Evolutionary conservation across 2,113 vertebrate species (phyloP).

Genomic region (Zapornia atra): DNA sequence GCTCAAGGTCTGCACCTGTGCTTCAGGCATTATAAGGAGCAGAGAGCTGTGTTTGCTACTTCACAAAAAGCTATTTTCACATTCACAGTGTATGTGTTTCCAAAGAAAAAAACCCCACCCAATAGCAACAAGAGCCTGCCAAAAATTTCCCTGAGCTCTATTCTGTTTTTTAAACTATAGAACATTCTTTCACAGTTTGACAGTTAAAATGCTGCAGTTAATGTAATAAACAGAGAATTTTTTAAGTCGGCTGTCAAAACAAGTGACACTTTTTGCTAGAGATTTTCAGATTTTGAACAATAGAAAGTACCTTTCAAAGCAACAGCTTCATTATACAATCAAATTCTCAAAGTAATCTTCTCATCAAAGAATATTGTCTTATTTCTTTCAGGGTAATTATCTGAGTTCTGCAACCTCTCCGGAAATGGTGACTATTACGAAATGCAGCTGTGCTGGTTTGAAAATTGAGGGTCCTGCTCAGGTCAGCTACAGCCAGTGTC

Average conservation of each 20-base stretch:
- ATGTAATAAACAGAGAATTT: constrained; percentile 86
- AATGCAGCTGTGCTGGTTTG: constrained; percentile 69
- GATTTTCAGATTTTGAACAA: constrained; percentile 82
- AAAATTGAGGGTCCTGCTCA: constrained; percentile 55
- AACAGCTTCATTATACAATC: constrained; percentile 84
- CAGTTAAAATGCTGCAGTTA: constrained; percentile 85
- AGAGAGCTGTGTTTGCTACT: constrained; percentile 60
- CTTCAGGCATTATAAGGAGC: constrained; percentile 62
- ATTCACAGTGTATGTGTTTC: constrained; percentile 75
- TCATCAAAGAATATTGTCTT: constrained; percentile 84
- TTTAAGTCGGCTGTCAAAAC: constrained; percentile 83
- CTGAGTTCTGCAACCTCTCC: constrained; percentile 71
- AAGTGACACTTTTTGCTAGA: constrained; percentile 81
- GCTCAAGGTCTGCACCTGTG: constrained; percentile 68
- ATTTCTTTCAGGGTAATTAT: constrained; percentile 80
- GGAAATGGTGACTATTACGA: constrained; percentile 69
- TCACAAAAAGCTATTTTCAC: constrained; percentile 77
- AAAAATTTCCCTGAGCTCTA: constrained; percentile 76
- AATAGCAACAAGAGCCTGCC: constrained; percentile 81
- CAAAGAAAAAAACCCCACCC: constrained; percentile 8
- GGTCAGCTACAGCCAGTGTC: constrained; percentile 34
- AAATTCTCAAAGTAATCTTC: constrained; percentile 83
- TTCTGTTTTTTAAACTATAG: constrained; percentile 84
- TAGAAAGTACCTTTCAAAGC: constrained; percentile 84
- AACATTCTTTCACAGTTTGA: constrained; percentile 85